These are phyloP conservation scores for Leuciscus idus DNA, from an alignment of 2,113 vertebrate genomes.

Conservation along the genomic window DNA sequence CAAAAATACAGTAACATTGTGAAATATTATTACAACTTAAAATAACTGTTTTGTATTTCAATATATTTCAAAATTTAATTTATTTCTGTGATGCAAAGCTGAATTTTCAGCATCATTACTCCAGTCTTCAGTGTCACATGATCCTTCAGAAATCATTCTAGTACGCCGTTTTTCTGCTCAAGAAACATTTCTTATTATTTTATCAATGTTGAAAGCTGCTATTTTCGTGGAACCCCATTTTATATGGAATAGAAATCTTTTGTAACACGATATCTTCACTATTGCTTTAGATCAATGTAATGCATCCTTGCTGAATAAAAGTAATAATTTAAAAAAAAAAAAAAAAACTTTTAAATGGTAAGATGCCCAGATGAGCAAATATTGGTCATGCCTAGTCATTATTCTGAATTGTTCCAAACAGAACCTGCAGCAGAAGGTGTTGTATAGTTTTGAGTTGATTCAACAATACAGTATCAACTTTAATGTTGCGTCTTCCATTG, in stretches of 20 bases:
- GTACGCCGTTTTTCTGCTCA: background rate
- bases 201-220: background rate
- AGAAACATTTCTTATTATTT: background rate
- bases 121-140: background rate
- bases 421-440: background rate
- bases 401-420: background rate
- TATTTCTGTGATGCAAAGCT: conserved; percentile 4
- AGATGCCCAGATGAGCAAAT: background rate
- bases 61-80: background rate
- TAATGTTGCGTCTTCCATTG: background rate
- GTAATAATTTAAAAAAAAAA: background rate
- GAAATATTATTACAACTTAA: background rate
- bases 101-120: background rate
- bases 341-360: background rate
- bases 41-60: background rate
- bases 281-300: background rate
- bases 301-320: background rate
- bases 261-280: background rate
- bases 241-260: background rate
- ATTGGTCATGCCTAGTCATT: background rate
- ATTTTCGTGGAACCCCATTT: background rate
- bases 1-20: background rate
- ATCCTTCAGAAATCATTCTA: background rate
- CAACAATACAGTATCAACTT: background rate
- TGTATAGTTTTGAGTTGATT: background rate